Evolutionary conservation across 2,888 invertebrate genomes (phyloP), one percentile per base, ranked within the genome.

Genomic region (Chalcosyrphus nemorum): DNA sequence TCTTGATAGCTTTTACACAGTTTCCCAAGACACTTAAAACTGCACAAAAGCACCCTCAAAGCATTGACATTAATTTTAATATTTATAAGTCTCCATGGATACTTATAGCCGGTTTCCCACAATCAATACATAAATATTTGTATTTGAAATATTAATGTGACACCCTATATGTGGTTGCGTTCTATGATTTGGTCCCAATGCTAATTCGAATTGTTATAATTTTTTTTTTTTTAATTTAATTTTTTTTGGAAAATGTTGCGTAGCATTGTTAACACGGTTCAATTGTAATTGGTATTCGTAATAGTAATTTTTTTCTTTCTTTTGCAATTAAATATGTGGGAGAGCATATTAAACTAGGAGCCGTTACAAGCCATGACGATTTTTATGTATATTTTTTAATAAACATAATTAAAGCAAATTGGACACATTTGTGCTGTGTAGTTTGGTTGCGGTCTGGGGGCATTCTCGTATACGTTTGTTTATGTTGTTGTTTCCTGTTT

Each of bases 391-490:
- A 19, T 4, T 24, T 32, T 35, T 47, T 24, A 65, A 45, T 59
- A 52, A 61, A 19, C 43, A 32, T 43, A 54, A 72, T 52, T 52
- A 74, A 74, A 74, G 63, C 72, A 63, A 72, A 52, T 72, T 72
- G 66, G 38, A 65, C 50, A 65, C 50, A 47, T 21, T 19, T 65
- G 45, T 71, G n/a, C n/a, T 50, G 50, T 24, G 21, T 50, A 35
- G 35, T 38, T 50, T 65, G n/a, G n/a, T n/a, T 21, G 17, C 15
- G 19, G 21, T 47, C 17, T 24, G 13, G 4, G 19, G n/a, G n/a
- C n/a, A n/a, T n/a, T n/a, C n/a, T n/a, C 6, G 17, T 4, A 24
- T 24, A n/a, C 4, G 9, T 32, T 11, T 32, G n/a, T 41, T 24
- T 57, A 9, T 50, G 38, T 41, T 21, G n/a, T 52, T 17, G 29